A percentile compares a stretch with the other conserved stretches of the same genome.
Evolutionary conservation across 2,797 vertebrate species (phyloP).

Genomic region (Scomberomorus guttatus): DNA sequence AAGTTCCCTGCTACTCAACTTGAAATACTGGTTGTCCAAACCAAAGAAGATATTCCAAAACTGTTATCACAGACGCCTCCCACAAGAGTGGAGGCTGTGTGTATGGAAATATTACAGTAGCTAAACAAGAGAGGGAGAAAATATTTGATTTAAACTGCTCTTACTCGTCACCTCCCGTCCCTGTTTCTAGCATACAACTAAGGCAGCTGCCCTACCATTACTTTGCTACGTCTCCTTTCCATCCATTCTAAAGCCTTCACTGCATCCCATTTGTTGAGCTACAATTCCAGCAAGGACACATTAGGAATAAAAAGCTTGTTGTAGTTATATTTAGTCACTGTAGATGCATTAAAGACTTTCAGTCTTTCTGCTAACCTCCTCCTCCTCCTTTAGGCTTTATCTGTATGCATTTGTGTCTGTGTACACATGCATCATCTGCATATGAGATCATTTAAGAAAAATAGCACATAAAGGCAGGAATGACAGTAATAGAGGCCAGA

Average conservation of each 20-base stretch:
- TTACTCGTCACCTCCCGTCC: not conserved
- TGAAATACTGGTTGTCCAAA: not conserved
- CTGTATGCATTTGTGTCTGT: not conserved
- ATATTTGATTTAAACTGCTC: not conserved
- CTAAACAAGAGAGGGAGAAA: not conserved
- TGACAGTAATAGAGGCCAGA: conserved; percentile 20
- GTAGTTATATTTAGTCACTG: not conserved
- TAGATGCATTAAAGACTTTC: not conserved
- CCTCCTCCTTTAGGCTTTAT: not conserved
- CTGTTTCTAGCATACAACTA: not conserved
- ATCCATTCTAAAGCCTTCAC: conserved; percentile 33
- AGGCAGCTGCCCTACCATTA: not conserved
- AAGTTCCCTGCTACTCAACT: not conserved
- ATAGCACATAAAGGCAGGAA: conserved; percentile 2
- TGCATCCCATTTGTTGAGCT: conserved; percentile 35
- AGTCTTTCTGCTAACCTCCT: not conserved
- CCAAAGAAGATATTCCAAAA: not conserved
- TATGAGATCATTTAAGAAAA: conserved; percentile 6
- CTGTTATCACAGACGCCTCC: not conserved
- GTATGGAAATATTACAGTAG: not conserved
- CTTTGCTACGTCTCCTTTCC: conserved; percentile 16
- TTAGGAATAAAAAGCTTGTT: not conserved
- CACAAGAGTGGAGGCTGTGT: not conserved
- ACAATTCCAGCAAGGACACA: conserved; percentile 7
- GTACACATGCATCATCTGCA: not conserved